Conservation (phyloP, 2,113 vertebrate genomes). For the Channa maculata region DNA sequence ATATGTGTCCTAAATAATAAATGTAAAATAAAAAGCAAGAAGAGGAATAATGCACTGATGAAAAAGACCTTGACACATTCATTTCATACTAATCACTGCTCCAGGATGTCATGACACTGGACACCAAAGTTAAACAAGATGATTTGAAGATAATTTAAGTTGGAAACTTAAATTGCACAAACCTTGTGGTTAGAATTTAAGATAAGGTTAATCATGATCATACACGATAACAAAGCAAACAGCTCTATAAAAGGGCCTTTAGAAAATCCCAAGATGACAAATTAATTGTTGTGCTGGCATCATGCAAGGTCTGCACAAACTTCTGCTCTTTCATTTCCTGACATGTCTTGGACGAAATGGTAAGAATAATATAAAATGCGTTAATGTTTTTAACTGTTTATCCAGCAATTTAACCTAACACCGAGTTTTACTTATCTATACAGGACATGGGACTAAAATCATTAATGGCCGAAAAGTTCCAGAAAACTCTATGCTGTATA, state of each 20-base stretch:
- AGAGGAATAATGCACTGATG: no score
- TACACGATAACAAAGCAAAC: accelerated
- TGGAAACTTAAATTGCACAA: neutral
- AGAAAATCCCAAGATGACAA: no score
- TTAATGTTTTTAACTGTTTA: neutral
- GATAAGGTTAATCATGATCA: neutral
- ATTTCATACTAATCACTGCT: neutral
- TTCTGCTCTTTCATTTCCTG: constrained; percentile 16
- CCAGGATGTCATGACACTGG: no score
- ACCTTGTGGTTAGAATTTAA: neutral
- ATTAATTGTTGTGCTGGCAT: neutral
- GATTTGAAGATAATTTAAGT: neutral
- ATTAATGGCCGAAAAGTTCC: constrained; percentile 72
- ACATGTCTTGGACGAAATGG: constrained; percentile 13
- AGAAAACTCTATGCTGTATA: constrained; percentile 76
- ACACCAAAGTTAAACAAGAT: neutral
- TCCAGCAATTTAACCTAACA: neutral
- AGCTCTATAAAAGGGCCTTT: constrained; percentile 2
- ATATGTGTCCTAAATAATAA: no score
- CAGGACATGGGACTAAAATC: constrained; percentile 62
- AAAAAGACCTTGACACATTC: neutral
- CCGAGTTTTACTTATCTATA: neutral
- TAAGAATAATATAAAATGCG: neutral
- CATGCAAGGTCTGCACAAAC: constrained; percentile 4
- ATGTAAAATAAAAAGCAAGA: no score